Percentiles rank a stretch among this genome's conserved stretches.
These are phyloP conservation scores for Sanderia malayensis DNA, from an alignment of 30 jellyfish, hydroid and myxozoan genomes.

Conservation along the genomic window DNA sequence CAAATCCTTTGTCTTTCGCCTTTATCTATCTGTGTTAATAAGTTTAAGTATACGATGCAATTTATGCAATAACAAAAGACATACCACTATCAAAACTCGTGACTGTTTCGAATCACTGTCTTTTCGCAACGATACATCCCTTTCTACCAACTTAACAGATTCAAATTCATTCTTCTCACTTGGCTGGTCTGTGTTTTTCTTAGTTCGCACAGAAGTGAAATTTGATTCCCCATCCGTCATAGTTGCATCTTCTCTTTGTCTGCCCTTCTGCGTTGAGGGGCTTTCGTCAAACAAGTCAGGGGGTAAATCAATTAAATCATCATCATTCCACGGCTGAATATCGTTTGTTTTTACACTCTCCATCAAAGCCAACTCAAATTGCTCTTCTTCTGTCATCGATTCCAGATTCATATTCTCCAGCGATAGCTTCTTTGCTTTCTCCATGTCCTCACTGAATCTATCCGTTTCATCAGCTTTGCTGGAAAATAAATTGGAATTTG, in stretches of 20 bases:
- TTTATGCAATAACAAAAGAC: too few species aligned
- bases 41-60: too few species aligned
- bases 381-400: conserved; percentile 56
- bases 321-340: neutral
- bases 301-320: conserved; percentile 11
- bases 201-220: conserved; percentile 1
- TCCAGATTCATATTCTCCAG: conserved; percentile 14
- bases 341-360: conserved; percentile 41
- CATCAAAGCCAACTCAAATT: conserved; percentile 49
- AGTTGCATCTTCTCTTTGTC: neutral
- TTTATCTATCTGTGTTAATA: too few species aligned
- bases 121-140: neutral
- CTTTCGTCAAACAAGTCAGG: conserved; percentile 14
- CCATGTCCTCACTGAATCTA: conserved; percentile 21
- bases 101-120: too few species aligned
- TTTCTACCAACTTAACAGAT: neutral
- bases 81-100: too few species aligned
- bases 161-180: neutral
- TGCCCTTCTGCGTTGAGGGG: neutral
- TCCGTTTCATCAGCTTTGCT: conserved; percentile 29
- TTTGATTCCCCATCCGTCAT: neutral
- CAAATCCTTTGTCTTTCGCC: too few species aligned
- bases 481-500: neutral
- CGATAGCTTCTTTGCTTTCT: conserved; percentile 24
- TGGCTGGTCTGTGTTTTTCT: neutral